Evolutionary conservation across 2,797 vertebrate genomes (phyloP).

Genomic region (Galago senegalensis): DNA sequence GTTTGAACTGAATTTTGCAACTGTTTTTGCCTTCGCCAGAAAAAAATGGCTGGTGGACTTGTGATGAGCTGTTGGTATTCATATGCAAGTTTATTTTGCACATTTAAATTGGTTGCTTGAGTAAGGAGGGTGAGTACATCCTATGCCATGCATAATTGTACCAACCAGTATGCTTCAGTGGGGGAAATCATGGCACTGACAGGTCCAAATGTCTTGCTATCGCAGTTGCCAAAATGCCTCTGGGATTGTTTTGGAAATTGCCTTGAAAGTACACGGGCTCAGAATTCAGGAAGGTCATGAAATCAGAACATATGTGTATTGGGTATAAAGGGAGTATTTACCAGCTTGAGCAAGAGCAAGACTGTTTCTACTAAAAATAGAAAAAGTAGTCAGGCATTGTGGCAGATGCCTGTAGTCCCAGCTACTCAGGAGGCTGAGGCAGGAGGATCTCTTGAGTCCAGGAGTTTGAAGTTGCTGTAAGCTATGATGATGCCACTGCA

Average conservation of each 20-base stretch:
- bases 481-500: no score
- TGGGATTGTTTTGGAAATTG: constrained; percentile 23
- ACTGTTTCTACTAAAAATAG: no score
- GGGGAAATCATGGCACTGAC: not conserved
- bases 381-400: no score
- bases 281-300: not conserved
- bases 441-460: no score
- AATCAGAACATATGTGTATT: not conserved
- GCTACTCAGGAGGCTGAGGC: no score
- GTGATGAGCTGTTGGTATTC: not conserved
- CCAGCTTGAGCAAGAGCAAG: no score
- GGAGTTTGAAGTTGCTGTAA: no score
- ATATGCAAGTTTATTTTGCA: not conserved
- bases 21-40: not conserved
- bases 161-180: not conserved
- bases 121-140: not conserved
- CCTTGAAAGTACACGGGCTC: not conserved
- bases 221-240: not conserved
- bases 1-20: not conserved
- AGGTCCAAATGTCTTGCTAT: not conserved
- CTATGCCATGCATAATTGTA: not conserved
- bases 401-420: no score
- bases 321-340: not conserved
- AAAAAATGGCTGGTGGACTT: not conserved
- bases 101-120: not conserved